Conservation (phyloP, 2,888 invertebrate genomes). For the Perizoma flavofasciatum region DNA sequence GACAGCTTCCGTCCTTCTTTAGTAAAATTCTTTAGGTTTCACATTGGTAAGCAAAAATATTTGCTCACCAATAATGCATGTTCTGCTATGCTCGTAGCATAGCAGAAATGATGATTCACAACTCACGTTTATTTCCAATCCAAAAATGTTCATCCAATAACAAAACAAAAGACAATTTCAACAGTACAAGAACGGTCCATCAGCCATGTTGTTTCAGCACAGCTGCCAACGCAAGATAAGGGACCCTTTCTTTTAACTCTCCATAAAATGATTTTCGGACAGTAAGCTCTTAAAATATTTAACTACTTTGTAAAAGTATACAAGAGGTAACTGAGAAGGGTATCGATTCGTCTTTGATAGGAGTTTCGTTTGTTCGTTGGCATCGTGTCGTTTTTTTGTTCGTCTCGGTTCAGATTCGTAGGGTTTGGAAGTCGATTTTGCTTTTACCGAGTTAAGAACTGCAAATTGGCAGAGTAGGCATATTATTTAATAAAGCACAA, state of each 20-base stretch:
- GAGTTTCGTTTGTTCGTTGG: constrained; percentile 36
- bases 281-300: constrained; percentile 66
- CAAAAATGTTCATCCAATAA: constrained; percentile 5
- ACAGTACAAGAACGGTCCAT: constrained; percentile 33
- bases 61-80: too few relatives aligned
- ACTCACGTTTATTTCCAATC: not conserved
- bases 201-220: constrained; percentile 60
- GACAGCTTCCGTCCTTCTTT: constrained; percentile 17
- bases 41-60: not conserved
- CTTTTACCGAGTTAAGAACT: too few relatives aligned
- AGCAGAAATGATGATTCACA: too few relatives aligned
- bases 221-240: constrained; percentile 72
- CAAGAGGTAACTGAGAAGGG: constrained; percentile 43
- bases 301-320: constrained; percentile 51
- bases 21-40: constrained; percentile 4
- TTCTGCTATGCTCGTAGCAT: too few relatives aligned
- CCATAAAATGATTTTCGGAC: constrained; percentile 71
- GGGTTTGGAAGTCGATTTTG: not conserved
- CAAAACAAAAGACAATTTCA: constrained; percentile 32
- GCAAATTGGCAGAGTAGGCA: too few relatives aligned
- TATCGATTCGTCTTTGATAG: constrained; percentile 44
- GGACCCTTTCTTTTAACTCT: constrained; percentile 68
- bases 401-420: not conserved
- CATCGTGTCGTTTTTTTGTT: constrained; percentile 27
- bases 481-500: too few relatives aligned